Base-by-base conservation (phyloP, 1,140 invertebrate genomes). In the Drosophila punjabiensis region DNA sequence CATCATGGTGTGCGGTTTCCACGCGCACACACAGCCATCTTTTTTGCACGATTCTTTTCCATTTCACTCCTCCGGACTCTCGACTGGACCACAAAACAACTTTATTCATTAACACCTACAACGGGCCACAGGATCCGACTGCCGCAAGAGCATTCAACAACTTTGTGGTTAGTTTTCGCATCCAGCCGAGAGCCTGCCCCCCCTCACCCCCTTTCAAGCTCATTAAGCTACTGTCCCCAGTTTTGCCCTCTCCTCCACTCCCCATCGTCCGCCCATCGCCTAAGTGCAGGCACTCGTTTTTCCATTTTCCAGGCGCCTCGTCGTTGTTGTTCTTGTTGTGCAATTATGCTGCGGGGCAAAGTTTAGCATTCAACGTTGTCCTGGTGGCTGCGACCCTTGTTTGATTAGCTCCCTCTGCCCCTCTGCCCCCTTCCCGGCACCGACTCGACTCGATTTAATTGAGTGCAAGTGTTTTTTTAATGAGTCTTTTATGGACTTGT, bases 71-170 rank as follows among this genome's bases (percentile, higher is more conserved):
- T 74, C 35, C 33, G 16, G 33, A 73, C 55, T 24, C 66, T 67
- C 60, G 70, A 55, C 55, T 50, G 80, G 77, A 88, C 85, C 83
- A 75, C 87, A 87, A 83, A 56, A 79, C 80, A 92, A 90, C 86
- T 86, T 90, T 92, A 85, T 92, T 92, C 89, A 92, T 92, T 92
- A 92, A 92, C 89, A 92, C 89, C 90, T 92, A 89, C 89, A 89
- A 92, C 78, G 59, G 62, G 43, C 62, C 69, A 52, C 69, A 75
- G 66, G 65, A 78, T 74, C 76, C 61, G 76, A 73, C 61, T 65
- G 71, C 68, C 76, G 69, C 73, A 68, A 65, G 70, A 88, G 69
- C 82, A 81, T 87, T 67, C 73, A 88, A 89, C 85, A 90, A 89
- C 85, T 90, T 89, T 89, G 85, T 86, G 85, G 85, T 89, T 89